Conservation (phyloP, 1,140 invertebrate species). For the Homalodisca vitripennis region DNA sequence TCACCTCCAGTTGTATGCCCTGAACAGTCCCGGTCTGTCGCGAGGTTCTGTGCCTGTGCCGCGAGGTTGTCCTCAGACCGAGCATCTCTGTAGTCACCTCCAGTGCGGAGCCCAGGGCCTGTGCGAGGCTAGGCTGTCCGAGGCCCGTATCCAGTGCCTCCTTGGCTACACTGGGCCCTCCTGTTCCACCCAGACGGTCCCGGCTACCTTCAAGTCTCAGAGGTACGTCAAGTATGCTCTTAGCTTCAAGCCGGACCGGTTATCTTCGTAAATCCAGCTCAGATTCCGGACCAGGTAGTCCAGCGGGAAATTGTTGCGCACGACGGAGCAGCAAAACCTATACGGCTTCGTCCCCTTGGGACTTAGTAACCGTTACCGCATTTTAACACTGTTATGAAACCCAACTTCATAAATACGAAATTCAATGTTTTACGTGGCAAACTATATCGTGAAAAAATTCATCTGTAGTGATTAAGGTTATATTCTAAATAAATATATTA, state of each 20-base stretch:
- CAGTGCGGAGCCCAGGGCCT: slow-evolving; percentile 90
- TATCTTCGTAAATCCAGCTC: slow-evolving; percentile 85
- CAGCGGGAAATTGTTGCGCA: slow-evolving; percentile 87
- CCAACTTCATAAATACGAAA: no score
- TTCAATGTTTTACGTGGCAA: no score
- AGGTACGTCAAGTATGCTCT: slow-evolving; percentile 96
- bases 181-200: slow-evolving; percentile 80
- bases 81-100: slow-evolving; percentile 66
- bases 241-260: slow-evolving; percentile 90
- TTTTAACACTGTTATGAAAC: no score
- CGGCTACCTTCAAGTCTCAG: slow-evolving; percentile 87
- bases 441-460: no score
- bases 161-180: slow-evolving; percentile 88
- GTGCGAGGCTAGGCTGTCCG: slow-evolving; percentile 84
- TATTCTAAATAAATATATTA: no score
- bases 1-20: slow-evolving; percentile 85
- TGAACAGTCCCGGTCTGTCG: slow-evolving; percentile 82
- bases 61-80: slow-evolving; percentile 67
- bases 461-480: no score
- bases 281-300: slow-evolving; percentile 90
- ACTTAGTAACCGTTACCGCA: no score
- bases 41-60: slow-evolving; percentile 77
- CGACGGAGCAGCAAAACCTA: slow-evolving; percentile 91
- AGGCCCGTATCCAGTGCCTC: slow-evolving; percentile 84
- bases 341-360: no score